Base-by-base conservation (phyloP, 2,797 vertebrate genomes). In the Takifugu ocellatus region DNA sequence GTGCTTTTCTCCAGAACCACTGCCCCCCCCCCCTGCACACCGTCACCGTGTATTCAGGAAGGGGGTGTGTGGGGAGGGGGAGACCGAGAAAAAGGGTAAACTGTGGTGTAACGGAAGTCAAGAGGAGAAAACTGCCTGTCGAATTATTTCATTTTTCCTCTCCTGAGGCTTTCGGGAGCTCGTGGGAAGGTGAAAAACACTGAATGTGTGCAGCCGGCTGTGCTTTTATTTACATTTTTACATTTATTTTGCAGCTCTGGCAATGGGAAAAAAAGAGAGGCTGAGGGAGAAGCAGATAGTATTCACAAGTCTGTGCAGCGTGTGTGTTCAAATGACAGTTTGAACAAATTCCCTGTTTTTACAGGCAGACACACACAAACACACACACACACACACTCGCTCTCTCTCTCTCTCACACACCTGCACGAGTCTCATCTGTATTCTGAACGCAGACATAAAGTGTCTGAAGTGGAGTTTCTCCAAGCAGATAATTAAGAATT, bases 71-170 rank as follows among this genome's bases (percentile, higher is more conserved):
- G 21, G 21, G 21, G 21, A 63, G 52, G 59, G 70, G 21, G 51
- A 69, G 60, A 44, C 50, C 71, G 2, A 65, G 75, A 75, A 67
- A 57, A 72, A 72, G 54, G 63, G 66, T 68, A 33, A 68, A 68
- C 25, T 54, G 55, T 44, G 61, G 5, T 56, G 64, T 53, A 74
- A 74, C 66, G 60, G 49, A 56, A 52, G 42, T 61, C 64, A 48
- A 54, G 66, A 61, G 69, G 63, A 71, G 75, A 78, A 79, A 71
- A 54, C 61, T 64, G 62, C 65, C 75, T 82, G 85, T 86, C 80
- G 81, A 74, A 75, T 53, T 65, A 72, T 83, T 77, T 83, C 75
- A 77, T 84, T 79, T 82, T 65, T 8, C 26, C 68, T 57, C 59
- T 72, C 76, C 72, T 70, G 65, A 16, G 46, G 74, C 69, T 83